Conservation (phyloP, 2,888 invertebrate genomes). For the Apamea monoglypha region DNA sequence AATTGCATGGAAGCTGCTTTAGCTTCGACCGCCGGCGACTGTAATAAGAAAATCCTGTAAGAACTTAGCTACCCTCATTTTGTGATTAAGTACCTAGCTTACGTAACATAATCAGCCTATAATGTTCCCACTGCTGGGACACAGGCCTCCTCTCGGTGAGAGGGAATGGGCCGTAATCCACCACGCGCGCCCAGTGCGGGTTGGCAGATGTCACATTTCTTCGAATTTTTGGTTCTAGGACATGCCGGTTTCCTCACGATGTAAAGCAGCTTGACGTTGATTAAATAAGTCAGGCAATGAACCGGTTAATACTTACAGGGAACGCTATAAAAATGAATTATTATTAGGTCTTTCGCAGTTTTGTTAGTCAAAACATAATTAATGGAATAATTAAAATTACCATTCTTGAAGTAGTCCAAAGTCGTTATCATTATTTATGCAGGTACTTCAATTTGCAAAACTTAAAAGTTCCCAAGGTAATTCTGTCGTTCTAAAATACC, state of each 20-base stretch:
- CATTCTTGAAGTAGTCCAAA: neutral
- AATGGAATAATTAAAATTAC: neutral
- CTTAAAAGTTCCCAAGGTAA: neutral
- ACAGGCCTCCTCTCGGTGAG: no score
- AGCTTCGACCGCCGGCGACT: neutral
- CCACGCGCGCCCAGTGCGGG: no score
- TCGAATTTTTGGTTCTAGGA: no score
- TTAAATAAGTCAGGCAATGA: neutral
- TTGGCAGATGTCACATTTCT: no score
- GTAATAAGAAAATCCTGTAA: constrained; percentile 9
- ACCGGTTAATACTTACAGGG: no score
- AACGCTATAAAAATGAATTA: neutral
- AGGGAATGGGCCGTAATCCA: no score
- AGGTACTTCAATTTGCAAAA: neutral
- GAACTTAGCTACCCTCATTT: neutral
- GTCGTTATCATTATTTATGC: neutral
- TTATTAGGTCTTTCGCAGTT: neutral
- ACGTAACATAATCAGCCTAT: no score
- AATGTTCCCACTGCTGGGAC: no score
- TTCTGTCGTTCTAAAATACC: no score
- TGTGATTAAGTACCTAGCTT: no score
- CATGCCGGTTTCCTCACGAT: no score
- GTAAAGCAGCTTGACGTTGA: neutral
- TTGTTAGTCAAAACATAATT: neutral
- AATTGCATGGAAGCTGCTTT: neutral